Conservation (phyloP, 2,113 vertebrate genomes). For the Centropus bengalensis region DNA sequence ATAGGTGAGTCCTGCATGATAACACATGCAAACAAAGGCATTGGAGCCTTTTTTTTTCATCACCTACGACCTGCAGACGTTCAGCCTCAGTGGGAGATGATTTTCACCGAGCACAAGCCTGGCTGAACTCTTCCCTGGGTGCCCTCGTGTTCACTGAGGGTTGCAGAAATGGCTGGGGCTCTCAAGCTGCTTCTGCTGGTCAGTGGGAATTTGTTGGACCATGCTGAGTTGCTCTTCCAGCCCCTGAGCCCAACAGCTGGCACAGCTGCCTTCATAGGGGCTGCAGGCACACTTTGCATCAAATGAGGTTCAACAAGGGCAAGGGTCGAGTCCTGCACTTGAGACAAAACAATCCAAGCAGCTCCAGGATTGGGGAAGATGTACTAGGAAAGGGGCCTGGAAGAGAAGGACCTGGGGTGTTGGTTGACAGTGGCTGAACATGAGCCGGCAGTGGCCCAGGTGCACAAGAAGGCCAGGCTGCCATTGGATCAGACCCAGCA, state of each 20-base stretch:
- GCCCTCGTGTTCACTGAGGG: fast-evolving
- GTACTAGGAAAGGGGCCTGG: too few species aligned
- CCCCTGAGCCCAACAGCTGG: not conserved
- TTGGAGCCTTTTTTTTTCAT: not conserved
- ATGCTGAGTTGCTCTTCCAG: not conserved
- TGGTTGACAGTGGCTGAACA: too few species aligned
- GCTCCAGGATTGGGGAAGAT: too few species aligned
- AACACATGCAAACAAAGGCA: not conserved
- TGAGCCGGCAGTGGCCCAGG: too few species aligned
- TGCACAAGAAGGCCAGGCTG: too few species aligned
- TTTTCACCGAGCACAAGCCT: not conserved
- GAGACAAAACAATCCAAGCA: too few species aligned
- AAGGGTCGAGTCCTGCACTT: too few species aligned
- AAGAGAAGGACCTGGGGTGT: too few species aligned
- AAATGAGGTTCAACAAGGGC: too few species aligned
- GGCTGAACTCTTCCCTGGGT: not conserved
- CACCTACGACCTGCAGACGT: not conserved
- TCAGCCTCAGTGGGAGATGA: not conserved
- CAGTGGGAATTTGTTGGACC: not conserved
- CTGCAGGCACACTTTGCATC: not conserved
- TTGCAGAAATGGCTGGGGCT: not conserved
- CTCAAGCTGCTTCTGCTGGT: not conserved
- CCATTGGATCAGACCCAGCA: too few species aligned
- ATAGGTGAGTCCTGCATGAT: not conserved
- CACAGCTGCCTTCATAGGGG: not conserved